A percentile compares a stretch with the other conserved stretches of the same genome.
Evolutionary conservation across 2,888 invertebrate genomes (phyloP).

Genomic region (Lobophora halterata): DNA sequence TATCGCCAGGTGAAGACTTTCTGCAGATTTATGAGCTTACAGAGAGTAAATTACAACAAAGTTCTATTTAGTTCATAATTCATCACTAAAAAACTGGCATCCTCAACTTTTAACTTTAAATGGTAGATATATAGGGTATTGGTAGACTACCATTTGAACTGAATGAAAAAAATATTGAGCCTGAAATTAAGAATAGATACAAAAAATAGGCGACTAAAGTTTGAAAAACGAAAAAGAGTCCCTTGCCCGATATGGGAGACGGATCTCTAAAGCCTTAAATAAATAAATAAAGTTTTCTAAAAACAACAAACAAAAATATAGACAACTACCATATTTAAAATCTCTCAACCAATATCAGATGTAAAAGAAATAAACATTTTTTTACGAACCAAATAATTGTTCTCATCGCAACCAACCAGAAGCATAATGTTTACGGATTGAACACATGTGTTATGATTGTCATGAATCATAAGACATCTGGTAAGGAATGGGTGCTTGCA

Average conservation of each 20-base stretch:
- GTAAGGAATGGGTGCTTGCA: constrained; percentile 19
- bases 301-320: not conserved
- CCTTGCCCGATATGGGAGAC: too few relatives aligned
- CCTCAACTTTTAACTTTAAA: too few relatives aligned
- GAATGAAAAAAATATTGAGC: too few relatives aligned
- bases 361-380: constrained; percentile 48
- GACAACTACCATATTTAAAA: constrained; percentile 11
- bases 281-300: not conserved
- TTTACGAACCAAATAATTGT: constrained; percentile 41
- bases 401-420: constrained; percentile 12
- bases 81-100: too few relatives aligned
- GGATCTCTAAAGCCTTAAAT: too few relatives aligned
- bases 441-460: constrained; percentile 46
- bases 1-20: constrained; percentile 67
- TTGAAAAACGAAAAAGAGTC: too few relatives aligned
- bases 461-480: constrained; percentile 58
- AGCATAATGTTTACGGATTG: constrained; percentile 50
- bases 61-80: not conserved
- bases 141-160: too few relatives aligned
- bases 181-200: too few relatives aligned
- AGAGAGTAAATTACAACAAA: not conserved
- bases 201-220: too few relatives aligned
- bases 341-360: constrained; percentile 16
- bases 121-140: too few relatives aligned
- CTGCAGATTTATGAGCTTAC: constrained; percentile 34